A percentile compares a stretch with the other conserved stretches of the same genome.
These are phyloP conservation scores for Mus caroli DNA, from an alignment of 2,797 vertebrate genomes.

Conservation along the genomic window DNA sequence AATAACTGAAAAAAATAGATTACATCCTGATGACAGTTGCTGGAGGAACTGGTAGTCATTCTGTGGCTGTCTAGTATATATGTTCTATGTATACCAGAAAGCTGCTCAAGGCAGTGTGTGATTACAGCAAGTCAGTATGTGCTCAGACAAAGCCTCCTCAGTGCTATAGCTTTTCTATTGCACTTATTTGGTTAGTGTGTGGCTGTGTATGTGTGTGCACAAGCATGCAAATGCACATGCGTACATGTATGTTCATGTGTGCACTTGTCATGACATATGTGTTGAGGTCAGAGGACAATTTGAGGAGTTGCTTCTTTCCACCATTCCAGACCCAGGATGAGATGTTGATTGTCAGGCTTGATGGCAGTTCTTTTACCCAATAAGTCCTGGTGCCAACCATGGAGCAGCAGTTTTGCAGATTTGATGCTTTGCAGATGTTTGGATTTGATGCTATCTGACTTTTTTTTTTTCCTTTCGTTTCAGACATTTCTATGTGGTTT, in stretches of 20 bases:
- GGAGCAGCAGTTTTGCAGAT: neutral
- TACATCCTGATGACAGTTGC: neutral
- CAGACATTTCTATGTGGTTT: neutral
- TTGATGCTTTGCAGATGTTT: neutral
- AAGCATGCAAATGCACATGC: neutral
- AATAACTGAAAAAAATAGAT: neutral
- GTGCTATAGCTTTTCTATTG: neutral
- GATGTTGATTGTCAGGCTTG: neutral
- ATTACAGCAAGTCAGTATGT: neutral
- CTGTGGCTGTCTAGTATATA: neutral
- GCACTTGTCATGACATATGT: neutral
- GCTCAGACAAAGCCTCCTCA: neutral
- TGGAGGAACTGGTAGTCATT: neutral
- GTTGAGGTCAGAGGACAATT: neutral
- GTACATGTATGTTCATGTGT: neutral
- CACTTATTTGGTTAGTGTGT: neutral
- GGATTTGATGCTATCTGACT: neutral
- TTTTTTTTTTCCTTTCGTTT: neutral
- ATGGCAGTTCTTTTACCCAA: neutral
- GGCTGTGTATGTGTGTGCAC: neutral
- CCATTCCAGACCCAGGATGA: too few relatives aligned
- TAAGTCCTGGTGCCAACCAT: neutral
- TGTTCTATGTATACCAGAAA: rapidly evolving
- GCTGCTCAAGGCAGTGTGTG: rapidly evolving
- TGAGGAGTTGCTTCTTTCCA: neutral